Conservation (phyloP, 2,113 vertebrate genomes). For the Electrona antarctica region DNA sequence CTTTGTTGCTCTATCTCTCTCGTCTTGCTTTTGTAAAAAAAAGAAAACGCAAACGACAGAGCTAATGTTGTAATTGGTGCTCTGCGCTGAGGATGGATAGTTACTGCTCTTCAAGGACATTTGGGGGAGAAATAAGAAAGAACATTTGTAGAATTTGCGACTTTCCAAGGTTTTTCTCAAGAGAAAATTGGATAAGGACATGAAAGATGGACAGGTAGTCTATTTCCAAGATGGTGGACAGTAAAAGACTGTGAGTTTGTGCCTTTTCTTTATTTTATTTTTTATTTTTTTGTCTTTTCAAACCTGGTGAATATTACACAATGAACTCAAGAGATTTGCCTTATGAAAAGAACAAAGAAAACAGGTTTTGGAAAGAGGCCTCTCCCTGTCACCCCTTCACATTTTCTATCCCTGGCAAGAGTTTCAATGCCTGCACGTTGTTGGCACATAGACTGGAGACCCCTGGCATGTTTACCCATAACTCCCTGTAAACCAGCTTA, state of each 20-base stretch:
- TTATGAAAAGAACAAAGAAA: conserved; percentile 59
- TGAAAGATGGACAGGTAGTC: conserved; percentile 27
- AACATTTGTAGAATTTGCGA: conserved; percentile 3
- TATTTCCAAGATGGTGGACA: conserved; percentile 33
- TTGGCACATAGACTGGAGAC: conserved; percentile 68
- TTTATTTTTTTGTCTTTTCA: conserved; percentile 14
- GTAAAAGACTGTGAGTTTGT: conserved; percentile 65
- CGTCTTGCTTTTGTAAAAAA: conserved; percentile 33
- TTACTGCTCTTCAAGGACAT: conserved; percentile 49
- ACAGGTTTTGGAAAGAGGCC: conserved; percentile 58
- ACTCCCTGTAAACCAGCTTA: conserved; percentile 58
- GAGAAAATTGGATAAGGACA: conserved; percentile 11
- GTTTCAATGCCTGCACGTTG: conserved; percentile 59
- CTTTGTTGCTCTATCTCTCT: conserved; percentile 37
- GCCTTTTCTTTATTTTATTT: conserved; percentile 61
- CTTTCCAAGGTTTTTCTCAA: conserved; percentile 7
- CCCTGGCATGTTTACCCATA: conserved; percentile 71
- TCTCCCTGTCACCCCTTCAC: conserved; percentile 30
- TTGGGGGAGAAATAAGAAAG: conserved; percentile 10
- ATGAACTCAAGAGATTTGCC: conserved; percentile 77
- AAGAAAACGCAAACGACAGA: conserved; percentile 29
- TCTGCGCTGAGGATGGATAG: conserved; percentile 48
- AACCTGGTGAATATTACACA: conserved; percentile 59
- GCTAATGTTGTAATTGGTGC: conserved; percentile 51
- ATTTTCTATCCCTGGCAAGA: conserved; percentile 40